These are phyloP conservation scores for Mycteria americana DNA, from an alignment of 2,797 vertebrate species.

Conservation along the genomic window DNA sequence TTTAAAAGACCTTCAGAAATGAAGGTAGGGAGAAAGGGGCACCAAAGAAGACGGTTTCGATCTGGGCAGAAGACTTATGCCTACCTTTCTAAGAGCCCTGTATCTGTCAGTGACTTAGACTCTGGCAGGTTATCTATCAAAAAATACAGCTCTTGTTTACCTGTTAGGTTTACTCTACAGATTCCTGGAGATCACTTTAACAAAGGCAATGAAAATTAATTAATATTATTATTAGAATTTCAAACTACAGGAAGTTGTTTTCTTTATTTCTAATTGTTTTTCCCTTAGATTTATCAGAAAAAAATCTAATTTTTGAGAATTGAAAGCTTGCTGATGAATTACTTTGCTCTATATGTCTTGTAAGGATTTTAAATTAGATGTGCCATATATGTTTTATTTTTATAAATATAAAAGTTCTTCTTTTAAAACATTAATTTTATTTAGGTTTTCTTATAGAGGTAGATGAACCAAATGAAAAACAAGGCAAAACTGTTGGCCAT, in stretches of 20 bases:
- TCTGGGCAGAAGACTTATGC: neutral
- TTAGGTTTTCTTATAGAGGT: neutral
- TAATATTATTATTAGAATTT: neutral
- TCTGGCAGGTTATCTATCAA: neutral
- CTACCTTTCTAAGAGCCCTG: neutral
- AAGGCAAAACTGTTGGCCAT: accelerated
- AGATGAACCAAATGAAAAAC: neutral
- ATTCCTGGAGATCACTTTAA: constrained; percentile 8
- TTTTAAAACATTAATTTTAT: neutral
- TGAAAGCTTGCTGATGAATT: neutral
- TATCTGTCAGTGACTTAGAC: neutral
- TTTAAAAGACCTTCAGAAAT: neutral
- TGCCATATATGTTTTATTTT: neutral
- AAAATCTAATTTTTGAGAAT: neutral
- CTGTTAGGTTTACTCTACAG: neutral
- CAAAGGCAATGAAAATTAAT: neutral
- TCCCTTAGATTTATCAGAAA: neutral
- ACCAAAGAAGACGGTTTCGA: neutral
- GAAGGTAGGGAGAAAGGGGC: neutral
- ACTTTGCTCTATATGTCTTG: neutral
- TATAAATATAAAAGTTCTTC: neutral
- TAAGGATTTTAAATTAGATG: neutral
- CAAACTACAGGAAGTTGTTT: neutral
- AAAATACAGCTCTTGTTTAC: constrained; percentile 25
- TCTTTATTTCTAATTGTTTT: neutral